Conservation (phyloP, 1,140 invertebrate species). For the Pseudobourletiella spinata region DNA sequence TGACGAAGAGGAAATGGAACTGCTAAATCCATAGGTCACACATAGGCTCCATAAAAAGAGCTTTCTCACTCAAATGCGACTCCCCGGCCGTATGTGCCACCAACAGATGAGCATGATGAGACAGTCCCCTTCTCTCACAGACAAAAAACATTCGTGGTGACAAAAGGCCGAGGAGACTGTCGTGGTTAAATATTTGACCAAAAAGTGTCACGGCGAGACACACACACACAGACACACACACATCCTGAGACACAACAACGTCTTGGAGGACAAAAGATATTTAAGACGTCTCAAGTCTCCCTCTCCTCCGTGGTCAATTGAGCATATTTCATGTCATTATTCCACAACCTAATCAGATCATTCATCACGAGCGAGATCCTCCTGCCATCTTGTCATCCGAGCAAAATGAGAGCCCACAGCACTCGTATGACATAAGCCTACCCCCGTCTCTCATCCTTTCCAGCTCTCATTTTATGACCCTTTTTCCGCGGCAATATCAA, state of each 20-base stretch:
- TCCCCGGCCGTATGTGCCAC: too few species aligned
- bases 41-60: constrained; percentile 1
- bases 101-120: not conserved
- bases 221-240: not conserved
- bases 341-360: constrained; percentile 3
- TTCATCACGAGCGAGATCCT: not conserved
- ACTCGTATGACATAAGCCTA: too few species aligned
- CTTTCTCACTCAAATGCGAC: constrained; percentile 9
- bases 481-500: too few species aligned
- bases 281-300: too few species aligned
- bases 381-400: too few species aligned
- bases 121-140: not conserved
- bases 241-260: too few species aligned
- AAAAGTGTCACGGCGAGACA: not conserved
- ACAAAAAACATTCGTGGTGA: not conserved
- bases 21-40: constrained; percentile 8
- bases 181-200: not conserved
- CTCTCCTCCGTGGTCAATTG: not conserved
- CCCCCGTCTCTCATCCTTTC: too few species aligned
- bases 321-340: not conserved
- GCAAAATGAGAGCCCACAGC: too few species aligned
- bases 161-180: not conserved
- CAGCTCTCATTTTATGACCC: too few species aligned
- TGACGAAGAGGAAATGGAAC: constrained; percentile 9
- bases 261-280: too few species aligned